Evolutionary conservation across 2,797 vertebrate species (phyloP).

Genomic region (Linurgus olivaceus): DNA sequence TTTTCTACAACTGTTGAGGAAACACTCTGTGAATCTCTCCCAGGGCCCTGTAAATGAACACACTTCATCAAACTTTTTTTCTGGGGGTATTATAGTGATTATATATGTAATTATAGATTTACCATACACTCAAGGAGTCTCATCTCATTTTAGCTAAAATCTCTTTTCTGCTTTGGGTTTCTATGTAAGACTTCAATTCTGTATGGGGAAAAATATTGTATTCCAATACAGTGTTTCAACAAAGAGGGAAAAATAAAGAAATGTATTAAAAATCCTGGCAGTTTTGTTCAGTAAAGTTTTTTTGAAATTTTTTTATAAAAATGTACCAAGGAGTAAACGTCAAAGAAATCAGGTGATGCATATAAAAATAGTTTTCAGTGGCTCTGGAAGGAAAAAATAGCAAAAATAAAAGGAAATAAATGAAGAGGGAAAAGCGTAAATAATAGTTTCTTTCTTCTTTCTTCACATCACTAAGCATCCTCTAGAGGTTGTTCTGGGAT

Average conservation of each 20-base stretch:
- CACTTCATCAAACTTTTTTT: neutral
- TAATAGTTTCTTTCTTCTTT: neutral
- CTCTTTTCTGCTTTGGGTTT: constrained; percentile 1
- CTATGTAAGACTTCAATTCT: constrained; percentile 5
- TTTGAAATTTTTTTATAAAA: constrained; percentile 57
- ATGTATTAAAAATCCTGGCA: constrained; percentile 61
- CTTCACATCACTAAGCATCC: constrained; percentile 93
- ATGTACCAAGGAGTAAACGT: constrained; percentile 66
- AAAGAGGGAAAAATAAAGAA: constrained; percentile 29
- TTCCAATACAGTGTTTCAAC: constrained; percentile 18
- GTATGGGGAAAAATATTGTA: neutral
- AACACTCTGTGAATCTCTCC: neutral
- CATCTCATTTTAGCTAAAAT: neutral
- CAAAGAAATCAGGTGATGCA: constrained; percentile 67
- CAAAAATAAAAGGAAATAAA: constrained; percentile 43
- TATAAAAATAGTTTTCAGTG: constrained; percentile 84
- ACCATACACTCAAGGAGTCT: neutral
- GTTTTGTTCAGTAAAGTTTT: constrained; percentile 50
- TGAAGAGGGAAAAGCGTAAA: neutral
- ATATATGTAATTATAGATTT: neutral
- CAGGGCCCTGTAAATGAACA: neutral
- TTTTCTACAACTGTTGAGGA: neutral
- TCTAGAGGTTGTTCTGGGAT: constrained; percentile 85
- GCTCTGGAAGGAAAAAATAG: constrained; percentile 73
- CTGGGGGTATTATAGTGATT: neutral